Conservation (phyloP, 1,140 invertebrate genomes). For the Drosophila rufa region DNA sequence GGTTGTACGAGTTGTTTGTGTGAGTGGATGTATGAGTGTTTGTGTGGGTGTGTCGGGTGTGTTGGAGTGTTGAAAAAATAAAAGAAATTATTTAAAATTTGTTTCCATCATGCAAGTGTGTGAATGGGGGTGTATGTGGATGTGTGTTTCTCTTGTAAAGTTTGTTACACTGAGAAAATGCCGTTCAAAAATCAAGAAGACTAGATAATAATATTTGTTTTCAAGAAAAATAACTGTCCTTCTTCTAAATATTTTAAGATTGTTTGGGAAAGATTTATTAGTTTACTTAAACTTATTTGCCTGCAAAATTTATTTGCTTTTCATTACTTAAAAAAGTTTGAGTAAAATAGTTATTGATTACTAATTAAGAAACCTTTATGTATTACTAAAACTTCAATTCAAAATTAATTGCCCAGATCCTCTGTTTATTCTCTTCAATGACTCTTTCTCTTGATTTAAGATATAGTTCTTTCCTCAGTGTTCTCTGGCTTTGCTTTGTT, state of each 20-base stretch:
- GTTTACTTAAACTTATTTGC: too few relatives aligned
- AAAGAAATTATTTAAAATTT: constrained; percentile 76
- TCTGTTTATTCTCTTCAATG: too few relatives aligned
- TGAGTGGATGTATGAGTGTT: constrained; percentile 11
- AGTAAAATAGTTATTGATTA: too few relatives aligned
- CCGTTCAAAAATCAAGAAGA: not conserved
- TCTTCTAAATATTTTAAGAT: not conserved
- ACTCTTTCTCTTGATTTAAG: not conserved
- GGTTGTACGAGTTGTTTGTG: constrained; percentile 34
- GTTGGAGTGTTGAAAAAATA: constrained; percentile 55
- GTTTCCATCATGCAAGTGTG: constrained; percentile 60
- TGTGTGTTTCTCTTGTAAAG: constrained; percentile 14
- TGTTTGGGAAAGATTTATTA: too few relatives aligned
- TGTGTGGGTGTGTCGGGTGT: constrained; percentile 21
- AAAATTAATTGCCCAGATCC: too few relatives aligned
- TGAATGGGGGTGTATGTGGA: constrained; percentile 13
- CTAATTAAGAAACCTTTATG: too few relatives aligned
- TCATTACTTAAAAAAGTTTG: too few relatives aligned
- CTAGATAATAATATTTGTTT: not conserved
- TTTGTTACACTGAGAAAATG: constrained; percentile 16
- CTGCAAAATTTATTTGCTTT: too few relatives aligned
- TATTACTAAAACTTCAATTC: too few relatives aligned
- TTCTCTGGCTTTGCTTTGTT: not conserved
- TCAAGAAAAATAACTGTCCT: too few relatives aligned
- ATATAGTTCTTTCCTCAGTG: constrained; percentile 4